Evolutionary conservation across 2,797 vertebrate species (phyloP).

Genomic region (Leucoraja ocellata): DNA sequence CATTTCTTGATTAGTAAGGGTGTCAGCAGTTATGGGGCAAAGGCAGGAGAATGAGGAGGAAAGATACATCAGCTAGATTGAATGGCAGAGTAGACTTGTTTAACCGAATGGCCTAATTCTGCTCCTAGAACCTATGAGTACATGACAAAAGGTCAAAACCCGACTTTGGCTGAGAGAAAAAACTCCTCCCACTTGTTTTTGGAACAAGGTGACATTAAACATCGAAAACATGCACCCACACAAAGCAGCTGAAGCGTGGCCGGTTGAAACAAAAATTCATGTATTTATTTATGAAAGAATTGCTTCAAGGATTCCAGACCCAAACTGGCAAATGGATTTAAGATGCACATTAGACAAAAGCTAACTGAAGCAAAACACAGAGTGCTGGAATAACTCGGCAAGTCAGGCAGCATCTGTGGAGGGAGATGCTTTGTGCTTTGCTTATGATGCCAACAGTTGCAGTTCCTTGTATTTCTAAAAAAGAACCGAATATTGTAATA

Average conservation of each 20-base stretch:
- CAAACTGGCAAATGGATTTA: not conserved
- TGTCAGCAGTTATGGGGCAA: no score
- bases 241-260: not conserved
- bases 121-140: no score
- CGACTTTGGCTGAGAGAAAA: not conserved
- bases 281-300: not conserved
- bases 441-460: no score
- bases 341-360: not conserved
- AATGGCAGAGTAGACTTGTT: no score
- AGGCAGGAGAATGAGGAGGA: no score
- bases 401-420: no score
- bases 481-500: not conserved
- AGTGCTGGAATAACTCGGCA: no score
- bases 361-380: not conserved
- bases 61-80: no score
- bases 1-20: no score
- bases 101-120: no score
- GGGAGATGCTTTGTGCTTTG: no score
- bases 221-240: not conserved
- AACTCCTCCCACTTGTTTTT: not conserved
- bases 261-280: not conserved
- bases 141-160: not conserved
- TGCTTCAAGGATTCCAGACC: not conserved
- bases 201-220: not conserved
- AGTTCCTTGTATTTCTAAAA: no score